These are phyloP conservation scores for Onthophagus sagittarius DNA, from an alignment of 2,888 invertebrate genomes.

Conservation along the genomic window DNA sequence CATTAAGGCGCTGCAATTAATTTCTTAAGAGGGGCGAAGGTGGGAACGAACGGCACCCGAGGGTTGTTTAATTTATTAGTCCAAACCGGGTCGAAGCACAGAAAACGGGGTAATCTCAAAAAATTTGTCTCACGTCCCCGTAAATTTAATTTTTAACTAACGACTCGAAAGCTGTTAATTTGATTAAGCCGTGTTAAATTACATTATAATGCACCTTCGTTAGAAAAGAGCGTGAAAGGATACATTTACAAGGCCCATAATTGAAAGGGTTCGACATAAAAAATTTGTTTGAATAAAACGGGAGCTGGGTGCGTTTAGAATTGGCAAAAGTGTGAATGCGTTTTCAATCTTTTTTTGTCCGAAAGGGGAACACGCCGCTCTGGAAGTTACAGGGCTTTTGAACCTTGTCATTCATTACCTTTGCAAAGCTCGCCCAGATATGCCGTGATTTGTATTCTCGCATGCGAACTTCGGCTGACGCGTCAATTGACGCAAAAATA, in stretches of 20 bases:
- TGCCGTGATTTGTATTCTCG: neutral
- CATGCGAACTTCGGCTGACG: neutral
- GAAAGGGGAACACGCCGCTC: neutral
- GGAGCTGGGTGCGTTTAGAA: neutral
- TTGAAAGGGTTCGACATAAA: neutral
- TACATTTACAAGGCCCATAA: neutral
- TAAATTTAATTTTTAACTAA: neutral
- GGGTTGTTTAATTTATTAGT: constrained; percentile 13
- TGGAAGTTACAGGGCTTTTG: neutral
- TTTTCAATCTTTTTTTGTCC: neutral
- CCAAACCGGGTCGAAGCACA: neutral
- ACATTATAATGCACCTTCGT: neutral
- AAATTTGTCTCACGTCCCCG: neutral
- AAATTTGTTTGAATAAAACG: neutral
- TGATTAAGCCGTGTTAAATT: neutral
- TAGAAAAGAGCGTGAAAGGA: neutral
- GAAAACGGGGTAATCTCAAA: neutral
- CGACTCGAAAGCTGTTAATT: neutral
- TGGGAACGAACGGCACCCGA: neutral
- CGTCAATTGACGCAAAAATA: neutral
- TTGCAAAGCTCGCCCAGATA: neutral
- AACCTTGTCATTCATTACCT: neutral
- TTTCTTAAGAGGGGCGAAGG: constrained; percentile 27
- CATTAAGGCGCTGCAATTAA: constrained; percentile 39
- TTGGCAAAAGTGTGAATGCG: neutral